Percentiles rank a stretch among this genome's conserved stretches.
Conservation (phyloP, 2,888 invertebrate species). For the Ophion costatus region DNA sequence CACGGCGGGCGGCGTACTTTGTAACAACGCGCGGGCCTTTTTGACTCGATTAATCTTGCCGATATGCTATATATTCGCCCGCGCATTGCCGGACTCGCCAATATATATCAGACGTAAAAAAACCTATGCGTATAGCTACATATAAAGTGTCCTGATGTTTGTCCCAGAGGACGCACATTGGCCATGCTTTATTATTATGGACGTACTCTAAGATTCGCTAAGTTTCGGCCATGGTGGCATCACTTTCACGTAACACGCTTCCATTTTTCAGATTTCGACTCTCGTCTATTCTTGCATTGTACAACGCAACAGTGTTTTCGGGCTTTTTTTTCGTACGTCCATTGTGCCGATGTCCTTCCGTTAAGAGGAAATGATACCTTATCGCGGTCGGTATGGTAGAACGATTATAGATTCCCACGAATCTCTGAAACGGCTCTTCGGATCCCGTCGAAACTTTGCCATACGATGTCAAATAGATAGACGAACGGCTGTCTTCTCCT, state of each 20-base stretch:
- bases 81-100: conserved; percentile 74
- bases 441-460: too few species aligned
- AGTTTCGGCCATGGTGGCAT: neutral
- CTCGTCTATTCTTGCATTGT: conserved; percentile 11
- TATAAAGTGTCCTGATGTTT: conserved; percentile 67
- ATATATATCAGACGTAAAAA: conserved; percentile 78
- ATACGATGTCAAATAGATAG: too few species aligned
- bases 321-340: neutral
- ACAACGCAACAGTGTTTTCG: neutral
- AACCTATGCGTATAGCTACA: conserved; percentile 15
- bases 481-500: too few species aligned
- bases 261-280: too few species aligned
- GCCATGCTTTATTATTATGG: conserved; percentile 20
- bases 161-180: conserved; percentile 50
- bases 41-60: conserved; percentile 83
- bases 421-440: too few species aligned
- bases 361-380: too few species aligned
- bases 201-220: conserved; percentile 3
- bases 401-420: too few species aligned
- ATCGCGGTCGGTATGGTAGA: too few species aligned
- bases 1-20: conserved; percentile 82
- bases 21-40: conserved; percentile 81
- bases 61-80: conserved; percentile 75
- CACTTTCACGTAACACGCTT: conserved; percentile 14
- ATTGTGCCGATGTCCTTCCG: conserved; percentile 48